Evolutionary conservation across 2,888 invertebrate species (phyloP).

Genomic region (Perdita meconis): DNA sequence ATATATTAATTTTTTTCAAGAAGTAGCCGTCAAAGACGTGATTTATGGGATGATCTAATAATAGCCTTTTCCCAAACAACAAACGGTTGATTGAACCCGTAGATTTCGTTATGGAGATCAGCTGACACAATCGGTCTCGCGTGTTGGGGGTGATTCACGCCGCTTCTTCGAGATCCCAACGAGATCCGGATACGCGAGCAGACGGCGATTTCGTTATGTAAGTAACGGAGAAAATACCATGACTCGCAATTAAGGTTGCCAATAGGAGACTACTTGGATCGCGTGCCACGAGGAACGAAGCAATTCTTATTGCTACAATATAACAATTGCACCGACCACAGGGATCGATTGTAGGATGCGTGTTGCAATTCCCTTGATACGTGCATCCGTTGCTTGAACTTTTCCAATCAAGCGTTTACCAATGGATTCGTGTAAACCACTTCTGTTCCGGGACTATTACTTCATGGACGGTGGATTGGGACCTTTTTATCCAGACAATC

Average conservation of each 20-base stretch:
- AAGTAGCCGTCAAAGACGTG: no score
- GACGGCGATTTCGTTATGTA: conserved; percentile 66
- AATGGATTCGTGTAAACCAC: conserved; percentile 39
- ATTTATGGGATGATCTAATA: no score
- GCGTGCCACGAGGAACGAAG: conserved; percentile 74
- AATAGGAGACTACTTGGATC: conserved; percentile 71
- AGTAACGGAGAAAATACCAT: conserved; percentile 65
- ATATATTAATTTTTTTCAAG: no score
- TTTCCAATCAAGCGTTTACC: conserved; percentile 44
- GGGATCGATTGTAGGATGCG: conserved; percentile 65
- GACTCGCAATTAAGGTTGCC: conserved; percentile 71
- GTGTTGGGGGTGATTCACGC: conserved; percentile 57
- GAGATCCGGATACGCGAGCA: conserved; percentile 56
- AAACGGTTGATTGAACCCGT: conserved; percentile 18
- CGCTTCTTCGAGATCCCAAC: conserved; percentile 34
- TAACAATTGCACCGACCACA: conserved; percentile 66
- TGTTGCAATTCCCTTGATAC: conserved; percentile 68
- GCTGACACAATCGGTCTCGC: conserved; percentile 41
- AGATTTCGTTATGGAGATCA: conserved; percentile 27
- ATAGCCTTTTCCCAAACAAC: conserved; percentile 6
- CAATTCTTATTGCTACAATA: conserved; percentile 71
- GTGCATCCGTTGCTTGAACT: conserved; percentile 62
- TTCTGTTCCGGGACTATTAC: conserved; percentile 40
- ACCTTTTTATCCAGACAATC: conserved; percentile 14
- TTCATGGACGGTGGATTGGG: neutral